A percentile compares a stretch with the other conserved stretches of the same genome.
Evolutionary conservation across 2,888 invertebrate genomes (phyloP).

Genomic region (Yponomeuta sedellus): DNA sequence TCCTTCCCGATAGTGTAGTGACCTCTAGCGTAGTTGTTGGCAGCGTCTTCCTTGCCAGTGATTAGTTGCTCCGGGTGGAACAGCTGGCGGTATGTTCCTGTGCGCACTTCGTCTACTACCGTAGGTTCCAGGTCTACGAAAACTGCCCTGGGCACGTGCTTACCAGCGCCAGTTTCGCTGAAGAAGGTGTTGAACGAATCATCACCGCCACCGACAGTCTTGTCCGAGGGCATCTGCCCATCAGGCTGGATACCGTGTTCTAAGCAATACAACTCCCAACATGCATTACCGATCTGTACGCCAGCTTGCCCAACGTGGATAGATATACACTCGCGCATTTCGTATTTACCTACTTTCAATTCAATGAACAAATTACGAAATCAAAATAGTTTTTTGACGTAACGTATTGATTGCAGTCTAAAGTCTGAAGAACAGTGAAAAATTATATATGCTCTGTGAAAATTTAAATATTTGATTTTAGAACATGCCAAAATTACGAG

Average conservation of each 20-base stretch:
- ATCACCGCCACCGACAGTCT: slow-evolving; percentile 88
- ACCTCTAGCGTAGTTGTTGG: slow-evolving; percentile 97
- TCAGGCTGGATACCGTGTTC: slow-evolving; percentile 91
- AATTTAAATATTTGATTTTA: no score
- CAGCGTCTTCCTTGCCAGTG: slow-evolving; percentile 96
- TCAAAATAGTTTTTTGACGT: no score
- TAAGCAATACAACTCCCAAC: slow-evolving; percentile 89
- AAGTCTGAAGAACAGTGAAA: no score
- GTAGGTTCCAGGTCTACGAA: slow-evolving; percentile 98
- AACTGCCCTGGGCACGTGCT: slow-evolving; percentile 95
- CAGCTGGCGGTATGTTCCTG: slow-evolving; percentile 94
- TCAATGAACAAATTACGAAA: no score
- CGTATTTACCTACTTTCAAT: not conserved
- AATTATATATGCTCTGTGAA: no score
- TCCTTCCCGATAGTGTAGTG: slow-evolving; percentile 98
- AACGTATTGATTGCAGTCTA: no score
- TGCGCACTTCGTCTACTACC: slow-evolving; percentile 94
- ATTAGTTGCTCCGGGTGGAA: slow-evolving; percentile 97
- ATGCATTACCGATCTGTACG: slow-evolving; percentile 81
- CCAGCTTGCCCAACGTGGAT: slow-evolving; percentile 17
- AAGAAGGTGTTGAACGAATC: slow-evolving; percentile 97
- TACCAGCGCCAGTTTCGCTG: slow-evolving; percentile 95
- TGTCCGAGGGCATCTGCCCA: slow-evolving; percentile 91
- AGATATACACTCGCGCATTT: slow-evolving; percentile 14
- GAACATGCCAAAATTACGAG: no score